phyloP scores from a whole-genome alignment of 2,113 vertebrate genomes.

The Tinamus guttatus region DNA sequence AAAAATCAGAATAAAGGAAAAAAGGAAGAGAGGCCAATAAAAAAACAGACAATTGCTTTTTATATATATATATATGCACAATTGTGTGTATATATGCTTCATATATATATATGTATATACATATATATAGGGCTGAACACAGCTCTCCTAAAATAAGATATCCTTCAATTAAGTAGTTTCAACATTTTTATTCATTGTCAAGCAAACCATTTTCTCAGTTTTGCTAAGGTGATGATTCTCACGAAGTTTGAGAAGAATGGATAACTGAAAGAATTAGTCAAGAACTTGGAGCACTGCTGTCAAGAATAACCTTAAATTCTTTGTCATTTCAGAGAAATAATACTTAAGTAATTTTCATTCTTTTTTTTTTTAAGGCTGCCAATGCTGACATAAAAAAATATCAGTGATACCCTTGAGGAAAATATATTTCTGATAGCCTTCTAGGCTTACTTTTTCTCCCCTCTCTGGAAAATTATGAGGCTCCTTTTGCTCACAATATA shows the following conservation, averaged over 20 bases:
- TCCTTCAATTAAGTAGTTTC: background rate
- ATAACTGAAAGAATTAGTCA: background rate
- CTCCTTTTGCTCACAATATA: background rate
- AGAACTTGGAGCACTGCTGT: background rate
- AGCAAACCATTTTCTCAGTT: background rate
- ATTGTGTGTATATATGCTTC: no score
- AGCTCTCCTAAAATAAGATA: background rate
- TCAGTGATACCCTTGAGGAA: background rate
- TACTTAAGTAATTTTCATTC: background rate
- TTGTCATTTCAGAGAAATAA: conserved; percentile 7
- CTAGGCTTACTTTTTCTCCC: background rate
- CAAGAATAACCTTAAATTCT: background rate
- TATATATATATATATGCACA: no score
- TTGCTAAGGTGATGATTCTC: background rate
- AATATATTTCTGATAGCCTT: background rate
- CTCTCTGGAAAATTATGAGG: background rate
- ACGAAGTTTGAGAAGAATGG: background rate
- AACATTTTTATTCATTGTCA: background rate
- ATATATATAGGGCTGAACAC: background rate
- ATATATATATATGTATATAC: no score
- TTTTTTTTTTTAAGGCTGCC: background rate
- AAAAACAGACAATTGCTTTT: background rate
- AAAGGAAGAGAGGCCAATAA: background rate
- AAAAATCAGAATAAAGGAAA: background rate
- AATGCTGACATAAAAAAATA: background rate